phyloP scores from a whole-genome alignment of 2,113 vertebrate species.

The Tyrannus savana region DNA sequence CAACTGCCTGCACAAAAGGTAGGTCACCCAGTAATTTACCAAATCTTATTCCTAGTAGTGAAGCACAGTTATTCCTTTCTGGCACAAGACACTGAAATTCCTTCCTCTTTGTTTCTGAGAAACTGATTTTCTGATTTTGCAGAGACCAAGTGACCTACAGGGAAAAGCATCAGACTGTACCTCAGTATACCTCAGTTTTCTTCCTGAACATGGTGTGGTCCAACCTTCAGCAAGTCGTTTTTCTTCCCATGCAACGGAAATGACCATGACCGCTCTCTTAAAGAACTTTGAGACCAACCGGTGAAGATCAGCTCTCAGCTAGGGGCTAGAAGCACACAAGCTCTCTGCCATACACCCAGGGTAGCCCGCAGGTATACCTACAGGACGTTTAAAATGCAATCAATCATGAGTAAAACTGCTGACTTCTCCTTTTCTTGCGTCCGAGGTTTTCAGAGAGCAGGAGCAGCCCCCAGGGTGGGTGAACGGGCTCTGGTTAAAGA shows the following conservation, averaged over 20 bases:
- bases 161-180: background rate
- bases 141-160: background rate
- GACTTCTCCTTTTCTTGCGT: background rate
- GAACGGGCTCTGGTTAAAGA: background rate
- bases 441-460: background rate
- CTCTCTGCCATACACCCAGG: rapidly evolving
- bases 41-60: background rate
- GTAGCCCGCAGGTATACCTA: background rate
- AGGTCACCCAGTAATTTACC: background rate
- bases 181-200: background rate
- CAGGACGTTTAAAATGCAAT: background rate
- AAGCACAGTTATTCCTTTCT: background rate
- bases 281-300: background rate
- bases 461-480: background rate
- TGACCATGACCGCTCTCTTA: rapidly evolving
- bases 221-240: background rate
- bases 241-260: background rate
- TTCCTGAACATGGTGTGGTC: background rate
- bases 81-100: background rate
- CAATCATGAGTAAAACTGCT: background rate
- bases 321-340: background rate
- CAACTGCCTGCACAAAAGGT: background rate
- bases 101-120: background rate
- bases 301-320: background rate
- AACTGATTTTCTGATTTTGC: background rate